Evolutionary conservation across 2,113 vertebrate species (phyloP).

Genomic region (Gymnogyps californianus): DNA sequence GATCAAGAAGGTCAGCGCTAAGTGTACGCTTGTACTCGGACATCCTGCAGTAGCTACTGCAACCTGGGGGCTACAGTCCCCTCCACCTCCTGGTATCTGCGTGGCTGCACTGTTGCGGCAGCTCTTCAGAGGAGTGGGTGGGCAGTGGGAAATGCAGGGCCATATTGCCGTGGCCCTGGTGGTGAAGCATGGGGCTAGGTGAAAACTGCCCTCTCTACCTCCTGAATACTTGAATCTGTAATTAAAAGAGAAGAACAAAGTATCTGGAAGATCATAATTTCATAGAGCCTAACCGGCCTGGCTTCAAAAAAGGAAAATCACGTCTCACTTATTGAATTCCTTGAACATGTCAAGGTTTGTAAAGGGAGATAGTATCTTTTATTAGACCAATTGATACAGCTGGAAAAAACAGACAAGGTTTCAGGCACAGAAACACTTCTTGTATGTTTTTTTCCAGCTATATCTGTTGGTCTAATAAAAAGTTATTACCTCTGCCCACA

Average conservation of each 20-base stretch:
- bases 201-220: not conserved
- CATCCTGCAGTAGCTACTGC: not conserved
- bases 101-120: not conserved
- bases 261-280: not conserved
- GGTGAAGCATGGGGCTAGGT: not conserved
- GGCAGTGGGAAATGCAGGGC: not conserved
- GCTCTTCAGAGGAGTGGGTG: not conserved
- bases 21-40: rapidly evolving
- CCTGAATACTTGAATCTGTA: not conserved
- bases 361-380: conserved; percentile 50
- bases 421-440: conserved; percentile 17
- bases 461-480: conserved; percentile 47
- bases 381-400: conserved; percentile 4
- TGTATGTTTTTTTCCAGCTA: conserved; percentile 9
- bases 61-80: not conserved
- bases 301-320: conserved; percentile 48
- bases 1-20: not conserved
- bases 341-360: conserved; percentile 49
- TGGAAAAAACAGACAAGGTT: conserved; percentile 48
- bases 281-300: not conserved
- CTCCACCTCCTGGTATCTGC: not conserved
- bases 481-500: conserved; percentile 22
- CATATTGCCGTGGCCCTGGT: not conserved
- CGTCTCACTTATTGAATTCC: conserved; percentile 14
- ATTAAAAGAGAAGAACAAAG: not conserved